A percentile compares a stretch with the other conserved stretches of the same genome.
These are phyloP conservation scores for Halcyon chelicuti DNA, from an alignment of 2,797 vertebrate genomes.

Conservation along the genomic window DNA sequence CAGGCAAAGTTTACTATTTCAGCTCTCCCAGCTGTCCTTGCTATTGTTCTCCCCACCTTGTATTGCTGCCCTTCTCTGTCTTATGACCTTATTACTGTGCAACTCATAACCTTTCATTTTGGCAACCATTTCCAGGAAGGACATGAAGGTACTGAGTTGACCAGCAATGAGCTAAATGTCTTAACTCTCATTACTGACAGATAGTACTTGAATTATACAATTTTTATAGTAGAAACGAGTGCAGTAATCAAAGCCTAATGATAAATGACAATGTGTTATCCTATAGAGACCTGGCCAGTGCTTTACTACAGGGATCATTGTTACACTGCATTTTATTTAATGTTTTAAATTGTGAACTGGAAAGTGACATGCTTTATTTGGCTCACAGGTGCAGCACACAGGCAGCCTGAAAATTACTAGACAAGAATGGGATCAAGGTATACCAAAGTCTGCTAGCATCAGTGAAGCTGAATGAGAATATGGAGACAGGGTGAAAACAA, in stretches of 20 bases:
- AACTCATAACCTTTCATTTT: slow-evolving; percentile 49
- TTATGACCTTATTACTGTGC: slow-evolving; percentile 45
- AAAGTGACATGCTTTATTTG: background rate
- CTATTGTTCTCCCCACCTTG: slow-evolving; percentile 31
- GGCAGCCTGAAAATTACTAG: background rate
- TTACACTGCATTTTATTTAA: background rate
- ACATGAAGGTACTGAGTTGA: background rate
- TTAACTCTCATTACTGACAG: slow-evolving; percentile 9
- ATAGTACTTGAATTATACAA: background rate
- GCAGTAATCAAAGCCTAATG: background rate
- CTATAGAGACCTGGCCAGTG: background rate
- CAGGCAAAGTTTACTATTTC: slow-evolving; percentile 39
- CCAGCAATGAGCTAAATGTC: slow-evolving; percentile 8
- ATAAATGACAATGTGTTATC: background rate
- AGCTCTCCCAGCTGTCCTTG: background rate
- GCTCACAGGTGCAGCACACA: background rate
- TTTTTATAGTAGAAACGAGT: background rate
- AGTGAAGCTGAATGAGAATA: background rate
- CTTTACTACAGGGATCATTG: background rate
- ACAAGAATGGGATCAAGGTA: background rate
- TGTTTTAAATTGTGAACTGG: background rate
- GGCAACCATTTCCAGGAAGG: slow-evolving; percentile 23
- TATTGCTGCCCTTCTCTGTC: slow-evolving; percentile 25
- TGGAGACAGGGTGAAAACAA: background rate
- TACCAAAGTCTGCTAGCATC: background rate